Conservation (phyloP, 2,888 invertebrate genomes). For the Mylabris sibirica region DNA sequence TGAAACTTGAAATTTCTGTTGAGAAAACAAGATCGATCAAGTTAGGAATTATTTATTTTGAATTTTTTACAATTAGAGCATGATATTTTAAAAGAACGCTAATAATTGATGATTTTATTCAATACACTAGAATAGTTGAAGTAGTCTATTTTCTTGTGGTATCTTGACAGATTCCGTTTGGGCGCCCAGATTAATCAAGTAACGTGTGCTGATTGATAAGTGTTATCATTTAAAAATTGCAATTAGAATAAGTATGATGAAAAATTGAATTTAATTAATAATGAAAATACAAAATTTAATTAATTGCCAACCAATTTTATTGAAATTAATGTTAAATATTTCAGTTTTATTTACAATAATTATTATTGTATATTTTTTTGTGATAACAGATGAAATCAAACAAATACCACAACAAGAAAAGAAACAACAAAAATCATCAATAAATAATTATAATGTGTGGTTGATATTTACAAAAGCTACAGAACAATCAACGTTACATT, state of each 20-base stretch:
- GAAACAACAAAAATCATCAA: neutral
- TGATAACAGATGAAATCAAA: neutral
- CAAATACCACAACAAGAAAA: neutral
- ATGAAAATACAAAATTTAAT: conserved; percentile 8
- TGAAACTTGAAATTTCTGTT: too few species aligned
- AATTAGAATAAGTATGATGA: neutral
- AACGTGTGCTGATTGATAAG: neutral
- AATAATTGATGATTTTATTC: too few species aligned
- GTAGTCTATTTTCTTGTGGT: too few species aligned
- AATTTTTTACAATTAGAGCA: too few species aligned
- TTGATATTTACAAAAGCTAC: conserved; percentile 68
- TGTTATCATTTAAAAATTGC: neutral
- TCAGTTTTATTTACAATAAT: neutral
- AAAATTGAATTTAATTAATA: neutral
- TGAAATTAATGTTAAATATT: conserved; percentile 9
- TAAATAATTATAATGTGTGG: conserved; percentile 63
- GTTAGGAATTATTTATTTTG: too few species aligned
- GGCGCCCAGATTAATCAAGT: neutral
- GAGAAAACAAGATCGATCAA: too few species aligned
- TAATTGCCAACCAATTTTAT: neutral
- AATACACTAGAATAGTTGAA: too few species aligned
- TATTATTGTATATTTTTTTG: conserved; percentile 7
- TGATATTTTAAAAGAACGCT: too few species aligned
- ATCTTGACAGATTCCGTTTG: too few species aligned
- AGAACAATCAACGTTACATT: conserved; percentile 62